Evolutionary conservation across 2,113 vertebrate genomes (phyloP).

Genomic region (Nesogale talazaci): DNA sequence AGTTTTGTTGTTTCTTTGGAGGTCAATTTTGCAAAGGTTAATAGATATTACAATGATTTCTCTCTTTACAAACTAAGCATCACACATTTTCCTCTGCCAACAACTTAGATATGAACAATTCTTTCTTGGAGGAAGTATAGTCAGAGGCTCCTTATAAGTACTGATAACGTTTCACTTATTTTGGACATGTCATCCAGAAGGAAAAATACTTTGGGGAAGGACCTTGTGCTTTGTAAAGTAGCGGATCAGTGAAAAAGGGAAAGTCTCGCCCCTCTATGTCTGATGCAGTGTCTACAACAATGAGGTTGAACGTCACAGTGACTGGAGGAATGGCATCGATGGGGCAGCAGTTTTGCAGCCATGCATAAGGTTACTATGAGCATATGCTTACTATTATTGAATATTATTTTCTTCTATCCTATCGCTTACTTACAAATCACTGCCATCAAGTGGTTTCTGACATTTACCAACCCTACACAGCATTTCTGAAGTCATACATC

Average conservation of each 20-base stretch:
- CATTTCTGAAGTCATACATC: too few relatives aligned
- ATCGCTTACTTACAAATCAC: neutral
- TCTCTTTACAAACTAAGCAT: constrained; percentile 20
- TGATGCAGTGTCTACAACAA: neutral
- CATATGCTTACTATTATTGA: neutral
- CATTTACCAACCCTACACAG: too few relatives aligned
- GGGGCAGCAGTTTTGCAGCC: neutral
- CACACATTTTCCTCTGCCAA: neutral
- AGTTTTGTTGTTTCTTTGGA: neutral
- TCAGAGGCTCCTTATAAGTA: neutral
- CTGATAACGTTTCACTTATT: neutral
- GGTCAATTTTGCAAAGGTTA: constrained; percentile 13
- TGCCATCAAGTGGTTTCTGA: too few relatives aligned
- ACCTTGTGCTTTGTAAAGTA: neutral
- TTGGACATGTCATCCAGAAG: neutral
- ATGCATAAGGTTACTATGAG: neutral
- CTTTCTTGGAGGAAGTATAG: neutral
- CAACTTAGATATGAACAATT: neutral
- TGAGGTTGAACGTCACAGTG: neutral
- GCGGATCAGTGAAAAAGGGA: neutral
- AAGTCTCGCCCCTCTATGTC: neutral
- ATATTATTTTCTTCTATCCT: neutral
- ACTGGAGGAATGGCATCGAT: neutral
- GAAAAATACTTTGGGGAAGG: neutral
- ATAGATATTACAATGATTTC: neutral